phyloP scores from a whole-genome alignment of 1,140 invertebrate genomes.

The Scaptomyza graminum region DNA sequence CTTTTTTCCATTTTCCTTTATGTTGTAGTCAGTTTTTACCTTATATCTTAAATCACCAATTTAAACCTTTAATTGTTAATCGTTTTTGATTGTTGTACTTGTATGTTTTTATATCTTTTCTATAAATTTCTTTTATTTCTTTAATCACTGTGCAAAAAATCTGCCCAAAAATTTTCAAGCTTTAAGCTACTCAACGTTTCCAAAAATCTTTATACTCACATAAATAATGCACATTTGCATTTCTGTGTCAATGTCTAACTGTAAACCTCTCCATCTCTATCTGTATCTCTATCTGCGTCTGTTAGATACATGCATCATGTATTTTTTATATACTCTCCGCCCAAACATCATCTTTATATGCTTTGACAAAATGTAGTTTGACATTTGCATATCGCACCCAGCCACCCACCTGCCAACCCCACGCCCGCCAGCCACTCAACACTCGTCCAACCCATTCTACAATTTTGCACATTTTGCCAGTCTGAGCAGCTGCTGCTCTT shows the following conservation, averaged over 20 bases:
- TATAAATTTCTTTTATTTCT: too few species aligned
- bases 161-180: constrained; percentile 34
- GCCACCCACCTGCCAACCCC: constrained; percentile 19
- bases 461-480: constrained; percentile 21
- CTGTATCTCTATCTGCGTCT: constrained; percentile 34
- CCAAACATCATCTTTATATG: constrained; percentile 77
- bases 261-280: constrained; percentile 25
- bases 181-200: constrained; percentile 24
- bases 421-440: not conserved
- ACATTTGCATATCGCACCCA: constrained; percentile 70
- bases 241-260: constrained; percentile 37
- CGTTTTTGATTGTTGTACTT: too few species aligned
- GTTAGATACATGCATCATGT: constrained; percentile 68
- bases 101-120: too few species aligned
- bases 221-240: constrained; percentile 72
- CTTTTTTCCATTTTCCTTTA: not conserved
- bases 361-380: constrained; percentile 79
- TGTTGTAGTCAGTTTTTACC: not conserved
- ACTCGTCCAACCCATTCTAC: not conserved
- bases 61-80: too few species aligned
- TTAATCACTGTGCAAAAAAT: constrained; percentile 9
- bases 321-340: constrained; percentile 70
- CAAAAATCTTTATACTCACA: constrained; percentile 22
- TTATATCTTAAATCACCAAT: not conserved
- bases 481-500: constrained; percentile 37